These are phyloP conservation scores for Puntigrus tetrazona DNA, from an alignment of 2,113 vertebrate genomes.

Conservation along the genomic window DNA sequence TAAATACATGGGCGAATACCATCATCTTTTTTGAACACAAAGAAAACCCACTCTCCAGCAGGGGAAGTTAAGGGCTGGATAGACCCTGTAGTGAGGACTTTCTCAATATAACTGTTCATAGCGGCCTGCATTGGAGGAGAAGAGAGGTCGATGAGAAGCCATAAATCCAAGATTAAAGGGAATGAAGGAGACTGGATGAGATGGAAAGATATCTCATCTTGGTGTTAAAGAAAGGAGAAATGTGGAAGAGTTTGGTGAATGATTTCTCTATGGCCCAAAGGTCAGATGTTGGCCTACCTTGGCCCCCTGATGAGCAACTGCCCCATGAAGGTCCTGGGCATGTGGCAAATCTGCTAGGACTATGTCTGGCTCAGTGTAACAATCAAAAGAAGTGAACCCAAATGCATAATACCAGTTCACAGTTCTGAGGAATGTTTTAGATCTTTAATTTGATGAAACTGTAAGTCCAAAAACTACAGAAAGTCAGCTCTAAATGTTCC, in stretches of 20 bases:
- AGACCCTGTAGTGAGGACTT: not conserved
- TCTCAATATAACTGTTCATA: not conserved
- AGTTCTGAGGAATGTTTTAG: not conserved
- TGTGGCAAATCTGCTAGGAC: not conserved
- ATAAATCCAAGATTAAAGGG: not conserved
- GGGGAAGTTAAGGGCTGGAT: not conserved
- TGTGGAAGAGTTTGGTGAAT: not conserved
- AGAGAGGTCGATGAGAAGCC: not conserved
- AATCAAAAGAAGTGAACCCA: too few relatives aligned
- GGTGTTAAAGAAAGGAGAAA: not conserved
- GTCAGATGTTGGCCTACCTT: not conserved
- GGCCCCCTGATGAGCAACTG: not conserved
- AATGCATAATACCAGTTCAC: too few relatives aligned
- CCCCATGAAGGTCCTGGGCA: not conserved
- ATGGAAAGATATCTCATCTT: not conserved
- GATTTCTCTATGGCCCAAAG: not conserved
- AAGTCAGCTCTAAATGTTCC: not conserved
- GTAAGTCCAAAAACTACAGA: not conserved
- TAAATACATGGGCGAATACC: not conserved
- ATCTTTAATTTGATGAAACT: not conserved
- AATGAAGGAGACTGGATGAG: constrained; percentile 4
- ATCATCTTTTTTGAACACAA: not conserved
- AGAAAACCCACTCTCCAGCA: not conserved
- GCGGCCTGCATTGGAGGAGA: not conserved
- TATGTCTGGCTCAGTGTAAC: too few relatives aligned